phyloP scores from a whole-genome alignment of 2,888 invertebrate species.

The Sarcophaga variegata region DNA sequence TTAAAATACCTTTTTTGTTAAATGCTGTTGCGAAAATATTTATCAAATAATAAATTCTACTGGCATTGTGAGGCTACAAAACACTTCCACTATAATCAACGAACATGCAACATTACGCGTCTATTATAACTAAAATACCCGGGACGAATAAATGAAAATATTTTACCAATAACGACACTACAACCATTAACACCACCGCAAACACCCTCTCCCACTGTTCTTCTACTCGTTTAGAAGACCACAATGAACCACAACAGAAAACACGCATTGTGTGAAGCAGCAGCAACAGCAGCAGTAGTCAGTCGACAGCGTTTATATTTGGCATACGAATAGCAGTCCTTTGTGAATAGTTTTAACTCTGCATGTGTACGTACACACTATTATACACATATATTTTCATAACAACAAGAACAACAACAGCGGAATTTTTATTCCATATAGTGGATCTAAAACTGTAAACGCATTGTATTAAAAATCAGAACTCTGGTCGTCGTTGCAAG shows the following conservation, averaged over 20 bases:
- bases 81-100: slow-evolving; percentile 24
- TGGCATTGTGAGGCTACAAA: slow-evolving; percentile 33
- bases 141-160: slow-evolving; percentile 2
- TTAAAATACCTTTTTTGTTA: slow-evolving; percentile 47
- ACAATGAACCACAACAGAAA: no score
- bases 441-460: neutral
- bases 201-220: neutral
- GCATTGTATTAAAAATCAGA: neutral
- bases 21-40: slow-evolving; percentile 54
- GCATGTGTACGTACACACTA: no score
- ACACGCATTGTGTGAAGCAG: no score
- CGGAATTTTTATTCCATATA: neutral
- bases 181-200: neutral
- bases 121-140: slow-evolving; percentile 23
- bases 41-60: slow-evolving; percentile 58
- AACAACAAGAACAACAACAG: neutral
- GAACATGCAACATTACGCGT: slow-evolving; percentile 51
- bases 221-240: neutral
- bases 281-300: no score
- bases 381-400: no score
- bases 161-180: neutral
- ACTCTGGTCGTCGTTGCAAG: neutral
- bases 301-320: no score
- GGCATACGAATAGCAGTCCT: no score
- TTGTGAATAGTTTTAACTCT: no score